Conservation (phyloP, 1,140 invertebrate species). For the Aphidius ervi region DNA sequence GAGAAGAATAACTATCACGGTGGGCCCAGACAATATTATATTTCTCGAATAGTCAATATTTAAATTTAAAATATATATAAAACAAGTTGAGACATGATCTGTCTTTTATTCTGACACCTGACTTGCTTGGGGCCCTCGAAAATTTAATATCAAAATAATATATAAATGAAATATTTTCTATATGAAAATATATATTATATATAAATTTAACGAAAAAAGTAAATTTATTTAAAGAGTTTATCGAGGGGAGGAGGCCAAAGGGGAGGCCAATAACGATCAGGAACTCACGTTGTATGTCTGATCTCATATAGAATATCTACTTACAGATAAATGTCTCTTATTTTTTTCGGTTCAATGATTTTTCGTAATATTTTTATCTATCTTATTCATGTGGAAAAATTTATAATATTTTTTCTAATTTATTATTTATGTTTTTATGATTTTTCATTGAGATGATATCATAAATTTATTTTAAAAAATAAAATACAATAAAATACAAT, state of each 20-base stretch:
- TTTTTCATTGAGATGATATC: too few relatives aligned
- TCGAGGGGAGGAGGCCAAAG: slow-evolving; percentile 2
- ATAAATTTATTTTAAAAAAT: too few relatives aligned
- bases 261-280: not conserved
- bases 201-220: not conserved
- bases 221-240: slow-evolving; percentile 7
- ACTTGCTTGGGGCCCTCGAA: slow-evolving; percentile 24
- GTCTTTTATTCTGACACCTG: slow-evolving; percentile 32
- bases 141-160: not conserved
- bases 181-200: not conserved
- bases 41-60: slow-evolving; percentile 1
- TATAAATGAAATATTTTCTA: not conserved
- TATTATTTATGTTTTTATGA: too few relatives aligned
- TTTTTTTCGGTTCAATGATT: too few relatives aligned
- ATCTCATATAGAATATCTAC: too few relatives aligned
- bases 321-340: too few relatives aligned
- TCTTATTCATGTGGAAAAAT: too few relatives aligned
- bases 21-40: not conserved
- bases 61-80: not conserved
- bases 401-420: too few relatives aligned
- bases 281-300: too few relatives aligned
- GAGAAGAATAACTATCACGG: slow-evolving; percentile 5
- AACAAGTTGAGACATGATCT: slow-evolving; percentile 22
- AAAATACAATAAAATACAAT: too few relatives aligned
- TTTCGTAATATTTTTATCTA: too few relatives aligned